These are phyloP conservation scores for Anthoptus insignis DNA, from an alignment of 2,888 invertebrate species.

Conservation along the genomic window DNA sequence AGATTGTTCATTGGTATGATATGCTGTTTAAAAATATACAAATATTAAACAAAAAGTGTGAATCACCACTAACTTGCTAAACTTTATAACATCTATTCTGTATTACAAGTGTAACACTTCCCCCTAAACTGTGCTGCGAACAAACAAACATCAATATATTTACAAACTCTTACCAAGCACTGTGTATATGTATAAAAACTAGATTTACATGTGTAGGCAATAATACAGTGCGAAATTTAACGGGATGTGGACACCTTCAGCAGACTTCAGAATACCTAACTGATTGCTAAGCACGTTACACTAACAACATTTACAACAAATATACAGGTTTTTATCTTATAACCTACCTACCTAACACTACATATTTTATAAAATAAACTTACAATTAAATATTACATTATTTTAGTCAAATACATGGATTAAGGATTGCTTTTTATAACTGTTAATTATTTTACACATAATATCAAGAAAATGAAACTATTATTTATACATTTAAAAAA, in stretches of 20 bases:
- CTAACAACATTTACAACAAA: conserved; percentile 48
- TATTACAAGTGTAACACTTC: conserved; percentile 8
- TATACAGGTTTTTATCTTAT: conserved; percentile 52
- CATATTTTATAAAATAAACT: conserved; percentile 63
- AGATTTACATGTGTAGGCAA: conserved; percentile 8
- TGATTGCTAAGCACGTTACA: conserved; percentile 35
- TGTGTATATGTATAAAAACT: conserved; percentile 34
- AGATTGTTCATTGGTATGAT: no score
- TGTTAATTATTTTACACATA: not conserved
- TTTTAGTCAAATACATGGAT: conserved; percentile 66
- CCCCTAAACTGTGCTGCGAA: conserved; percentile 10
- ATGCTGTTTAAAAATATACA: not conserved
- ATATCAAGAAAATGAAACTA: no score
- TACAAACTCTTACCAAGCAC: conserved; percentile 32
- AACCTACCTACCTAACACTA: conserved; percentile 57
- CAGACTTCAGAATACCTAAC: not conserved
- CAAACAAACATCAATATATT: conserved; percentile 33
- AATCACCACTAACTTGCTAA: not conserved
- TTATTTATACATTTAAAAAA: conserved; percentile 5
- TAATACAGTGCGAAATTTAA: not conserved
- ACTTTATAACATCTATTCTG: not conserved
- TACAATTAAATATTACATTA: conserved; percentile 60
- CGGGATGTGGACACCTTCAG: not conserved
- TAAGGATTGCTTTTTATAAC: no score
- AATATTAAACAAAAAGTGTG: not conserved